Conservation (phyloP, 1,140 invertebrate genomes). For the Zelostemma sp. region DNA sequence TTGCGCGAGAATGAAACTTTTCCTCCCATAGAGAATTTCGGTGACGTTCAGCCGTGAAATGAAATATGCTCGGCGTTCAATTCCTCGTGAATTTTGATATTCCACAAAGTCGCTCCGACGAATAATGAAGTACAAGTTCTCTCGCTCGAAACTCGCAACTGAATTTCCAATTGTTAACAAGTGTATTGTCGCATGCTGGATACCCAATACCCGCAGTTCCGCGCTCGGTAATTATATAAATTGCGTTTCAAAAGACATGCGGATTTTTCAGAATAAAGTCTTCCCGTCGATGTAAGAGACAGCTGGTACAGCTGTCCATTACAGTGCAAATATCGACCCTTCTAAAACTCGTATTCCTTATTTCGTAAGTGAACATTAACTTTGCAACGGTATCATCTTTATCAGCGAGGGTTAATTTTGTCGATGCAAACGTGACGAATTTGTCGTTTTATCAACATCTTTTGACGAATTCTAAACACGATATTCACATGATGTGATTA, state of each 20-base stretch:
- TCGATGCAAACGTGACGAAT: too few species aligned
- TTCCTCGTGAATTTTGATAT: conserved; percentile 39
- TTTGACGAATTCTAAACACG: conserved; percentile 1
- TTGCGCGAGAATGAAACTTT: too few species aligned
- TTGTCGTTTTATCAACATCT: too few species aligned
- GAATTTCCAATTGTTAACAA: conserved; percentile 28
- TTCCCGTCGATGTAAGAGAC: background rate
- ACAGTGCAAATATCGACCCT: conserved; percentile 38
- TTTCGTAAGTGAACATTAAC: conserved; percentile 13
- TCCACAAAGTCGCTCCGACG: background rate
- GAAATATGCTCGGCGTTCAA: conserved; percentile 10
- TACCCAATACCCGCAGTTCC: background rate
- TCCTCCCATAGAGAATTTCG: too few species aligned
- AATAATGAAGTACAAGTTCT: background rate
- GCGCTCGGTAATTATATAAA: too few species aligned
- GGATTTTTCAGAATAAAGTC: background rate
- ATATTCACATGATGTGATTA: background rate
- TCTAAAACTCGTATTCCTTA: conserved; percentile 23
- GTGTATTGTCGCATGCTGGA: conserved; percentile 23
- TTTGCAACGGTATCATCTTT: conserved; percentile 14
- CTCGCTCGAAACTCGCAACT: conserved; percentile 11
- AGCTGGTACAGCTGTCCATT: conserved; percentile 10
- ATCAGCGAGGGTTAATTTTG: conserved; percentile 25
- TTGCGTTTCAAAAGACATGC: background rate
- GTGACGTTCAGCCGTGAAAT: too few species aligned